Percentiles rank a stretch among this genome's conserved stretches.
Evolutionary conservation across 2,113 vertebrate genomes (phyloP).

Genomic region (Cynopterus brachyotis): DNA sequence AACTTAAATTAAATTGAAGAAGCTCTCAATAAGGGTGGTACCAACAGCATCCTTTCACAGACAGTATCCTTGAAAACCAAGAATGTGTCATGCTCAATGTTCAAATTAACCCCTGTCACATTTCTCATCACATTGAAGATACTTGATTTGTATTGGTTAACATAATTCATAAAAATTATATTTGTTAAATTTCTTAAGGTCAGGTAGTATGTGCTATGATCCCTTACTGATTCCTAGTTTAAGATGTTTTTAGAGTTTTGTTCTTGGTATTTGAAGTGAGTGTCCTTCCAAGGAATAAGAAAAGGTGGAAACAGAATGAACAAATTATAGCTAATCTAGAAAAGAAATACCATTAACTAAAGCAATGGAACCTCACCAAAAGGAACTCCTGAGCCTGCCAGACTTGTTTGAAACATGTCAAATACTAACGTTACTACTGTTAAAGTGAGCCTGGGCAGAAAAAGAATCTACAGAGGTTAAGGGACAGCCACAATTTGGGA

Average conservation of each 20-base stretch:
- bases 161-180: neutral
- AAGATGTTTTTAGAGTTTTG: neutral
- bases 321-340: neutral
- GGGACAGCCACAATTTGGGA: neutral
- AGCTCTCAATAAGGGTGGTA: neutral
- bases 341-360: neutral
- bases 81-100: neutral
- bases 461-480: neutral
- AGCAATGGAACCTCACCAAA: neutral
- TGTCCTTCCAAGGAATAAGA: neutral
- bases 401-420: neutral
- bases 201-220: neutral
- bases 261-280: neutral
- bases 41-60: neutral
- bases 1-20: neutral
- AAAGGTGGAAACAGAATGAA: neutral
- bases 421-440: neutral
- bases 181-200: neutral
- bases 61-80: neutral
- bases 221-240: neutral
- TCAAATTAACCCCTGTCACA: neutral
- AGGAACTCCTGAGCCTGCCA: neutral
- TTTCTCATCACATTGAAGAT: neutral
- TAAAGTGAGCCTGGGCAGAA: neutral
- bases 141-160: neutral